phyloP scores from a whole-genome alignment of 2,888 invertebrate genomes.

The Tubulanus polymorphus region DNA sequence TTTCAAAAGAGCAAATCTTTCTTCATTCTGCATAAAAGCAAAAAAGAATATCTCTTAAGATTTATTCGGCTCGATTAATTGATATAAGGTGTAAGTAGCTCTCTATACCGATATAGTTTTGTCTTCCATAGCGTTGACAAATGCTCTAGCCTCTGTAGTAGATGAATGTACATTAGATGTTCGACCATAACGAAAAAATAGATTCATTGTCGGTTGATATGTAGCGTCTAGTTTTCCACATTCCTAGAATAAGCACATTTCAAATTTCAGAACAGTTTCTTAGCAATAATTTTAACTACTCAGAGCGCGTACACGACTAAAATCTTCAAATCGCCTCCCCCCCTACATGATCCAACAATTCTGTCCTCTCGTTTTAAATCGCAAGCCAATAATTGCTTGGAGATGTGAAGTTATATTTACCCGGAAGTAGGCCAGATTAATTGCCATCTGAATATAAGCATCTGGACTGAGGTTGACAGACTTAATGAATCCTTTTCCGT shows the following conservation, averaged over 20 bases:
- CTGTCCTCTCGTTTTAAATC: neutral
- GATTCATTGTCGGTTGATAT: constrained; percentile 98
- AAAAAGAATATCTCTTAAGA: too few relatives aligned
- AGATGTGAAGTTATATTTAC: constrained; percentile 53
- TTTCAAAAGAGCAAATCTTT: constrained; percentile 67
- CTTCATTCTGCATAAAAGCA: constrained; percentile 62
- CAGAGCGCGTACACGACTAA: too few relatives aligned
- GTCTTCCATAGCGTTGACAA: constrained; percentile 89
- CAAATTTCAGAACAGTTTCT: too few relatives aligned
- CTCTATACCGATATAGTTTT: constrained; percentile 52
- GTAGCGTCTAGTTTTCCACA: constrained; percentile 90
- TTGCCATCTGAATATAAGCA: constrained; percentile 92
- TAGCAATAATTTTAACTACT: too few relatives aligned
- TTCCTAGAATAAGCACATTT: too few relatives aligned
- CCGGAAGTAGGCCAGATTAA: constrained; percentile 88
- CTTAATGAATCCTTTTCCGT: constrained; percentile 97
- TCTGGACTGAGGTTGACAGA: constrained; percentile 88
- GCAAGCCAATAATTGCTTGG: too few relatives aligned
- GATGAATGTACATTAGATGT: constrained; percentile 98
- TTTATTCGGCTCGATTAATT: neutral
- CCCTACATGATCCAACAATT: neutral
- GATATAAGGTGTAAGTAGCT: neutral
- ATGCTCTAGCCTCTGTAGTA: constrained; percentile 85
- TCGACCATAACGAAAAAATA: constrained; percentile 91
- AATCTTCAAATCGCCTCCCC: neutral